Evolutionary conservation across 1,140 invertebrate species (phyloP).

Genomic region (Drosophila nebulosa): DNA sequence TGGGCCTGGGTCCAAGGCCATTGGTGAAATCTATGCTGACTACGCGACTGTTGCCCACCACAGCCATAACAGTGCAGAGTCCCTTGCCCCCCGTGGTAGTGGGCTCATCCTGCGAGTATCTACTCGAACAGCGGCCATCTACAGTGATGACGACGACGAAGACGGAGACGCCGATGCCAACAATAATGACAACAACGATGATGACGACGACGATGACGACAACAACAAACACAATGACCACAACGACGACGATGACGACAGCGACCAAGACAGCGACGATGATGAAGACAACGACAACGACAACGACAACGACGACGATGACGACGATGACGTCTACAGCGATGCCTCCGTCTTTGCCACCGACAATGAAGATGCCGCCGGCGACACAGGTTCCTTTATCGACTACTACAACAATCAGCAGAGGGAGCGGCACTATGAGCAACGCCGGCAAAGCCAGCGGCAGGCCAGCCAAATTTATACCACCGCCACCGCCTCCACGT

Average conservation of each 20-base stretch:
- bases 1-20: conserved; percentile 45
- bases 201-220: conserved; percentile 12
- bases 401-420: conserved; percentile 80
- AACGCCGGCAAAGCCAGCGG: conserved; percentile 63
- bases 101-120: conserved; percentile 80
- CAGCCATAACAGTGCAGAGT: conserved; percentile 43
- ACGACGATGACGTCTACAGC: conserved; percentile 25
- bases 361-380: conserved; percentile 23
- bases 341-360: conserved; percentile 25
- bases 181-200: conserved; percentile 10
- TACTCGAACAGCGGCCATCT: conserved; percentile 72
- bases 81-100: conserved; percentile 35
- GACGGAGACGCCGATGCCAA: conserved; percentile 29
- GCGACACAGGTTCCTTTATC: conserved; percentile 69
- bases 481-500: conserved; percentile 77
- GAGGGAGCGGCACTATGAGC: conserved; percentile 73
- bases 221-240: conserved; percentile 9
- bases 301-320: neutral
- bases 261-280: conserved; percentile 17
- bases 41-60: conserved; percentile 60
- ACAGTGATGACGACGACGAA: conserved; percentile 23
- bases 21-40: conserved; percentile 38
- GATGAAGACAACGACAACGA: conserved; percentile 30
- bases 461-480: conserved; percentile 71
- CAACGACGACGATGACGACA: conserved; percentile 11